Base-by-base conservation (phyloP, 2,888 invertebrate genomes). In the Patella caerulea region DNA sequence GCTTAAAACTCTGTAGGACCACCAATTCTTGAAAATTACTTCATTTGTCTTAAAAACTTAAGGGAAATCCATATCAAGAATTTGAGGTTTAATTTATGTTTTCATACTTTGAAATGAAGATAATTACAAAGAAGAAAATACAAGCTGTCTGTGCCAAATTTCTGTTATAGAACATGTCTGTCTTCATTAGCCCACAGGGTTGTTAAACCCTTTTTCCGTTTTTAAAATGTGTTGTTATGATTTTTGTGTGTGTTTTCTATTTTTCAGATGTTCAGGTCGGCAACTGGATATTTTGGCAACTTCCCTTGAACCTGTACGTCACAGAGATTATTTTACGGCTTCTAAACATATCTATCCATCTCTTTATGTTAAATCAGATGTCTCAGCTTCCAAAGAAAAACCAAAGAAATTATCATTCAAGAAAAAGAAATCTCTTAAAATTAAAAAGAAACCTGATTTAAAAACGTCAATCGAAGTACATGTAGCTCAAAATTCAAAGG, bases 201-300 rank as follows among this genome's bases (percentile, higher is more conserved):
- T 34, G 29, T 74, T 29, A 12, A 19, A 4, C 19, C 45, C 0
- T 34, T 34, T 45, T 45, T 7, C 45, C 3, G 11, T 19, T 52
- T 19, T 71, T n/a, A 45, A n/a, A 70, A 15, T 74, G 45, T 71
- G 29, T 74, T 34, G 17, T 19, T 29, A 17, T 73, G 24, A 54
- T n/a, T 29, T 17, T 52, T 19, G 34, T 72, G 52, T 76, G 65
- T 73, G 52, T 24, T 59, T 65, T 59, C 79, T 56, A 74, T 55
- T 71, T 79, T 82, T 75, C 74, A 89, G 89, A 73, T 88, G 88
- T 74, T 85, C 87, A 34, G 81, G 83, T 9, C 75, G 83, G 29
- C 90, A 90, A 74, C 83, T 90, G n/a, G 89, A 90, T 74, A 85
- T 88, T 55, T 79, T 90, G 11, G 87, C 88, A 45, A 90, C 90